Conservation (phyloP, 2,797 vertebrate species). For the Scyliorhinus canicula region DNA sequence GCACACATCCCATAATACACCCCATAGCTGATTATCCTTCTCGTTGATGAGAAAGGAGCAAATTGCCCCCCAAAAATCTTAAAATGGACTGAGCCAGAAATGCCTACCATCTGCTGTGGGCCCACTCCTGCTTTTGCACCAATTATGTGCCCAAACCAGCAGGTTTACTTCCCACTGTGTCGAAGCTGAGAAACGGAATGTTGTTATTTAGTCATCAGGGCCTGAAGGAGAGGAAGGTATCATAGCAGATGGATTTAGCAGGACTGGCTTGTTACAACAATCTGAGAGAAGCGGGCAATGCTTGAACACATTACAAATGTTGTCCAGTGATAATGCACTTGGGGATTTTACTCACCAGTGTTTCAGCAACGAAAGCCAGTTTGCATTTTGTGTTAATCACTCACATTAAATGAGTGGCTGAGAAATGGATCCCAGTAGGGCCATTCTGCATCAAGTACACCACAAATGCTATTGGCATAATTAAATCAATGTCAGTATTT, state of each 20-base stretch:
- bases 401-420: constrained; percentile 14
- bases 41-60: no score
- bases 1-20: no score
- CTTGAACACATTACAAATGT: neutral
- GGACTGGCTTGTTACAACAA: neutral
- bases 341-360: neutral
- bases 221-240: neutral
- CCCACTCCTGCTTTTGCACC: neutral
- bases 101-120: neutral
- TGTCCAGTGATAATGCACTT: constrained; percentile 28
- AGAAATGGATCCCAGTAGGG: neutral
- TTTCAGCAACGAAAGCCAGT: neutral
- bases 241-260: neutral
- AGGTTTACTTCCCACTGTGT: no score
- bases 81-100: neutral
- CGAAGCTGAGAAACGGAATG: neutral
- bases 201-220: neutral
- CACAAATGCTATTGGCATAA: neutral
- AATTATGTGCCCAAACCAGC: neutral
- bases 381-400: constrained; percentile 7
- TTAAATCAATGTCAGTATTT: constrained; percentile 12
- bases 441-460: constrained; percentile 18
- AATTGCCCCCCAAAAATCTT: neutral
- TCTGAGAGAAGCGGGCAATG: no score
- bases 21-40: no score